Conservation (phyloP, 1,140 invertebrate species). For the Notospermus geniculatus region DNA sequence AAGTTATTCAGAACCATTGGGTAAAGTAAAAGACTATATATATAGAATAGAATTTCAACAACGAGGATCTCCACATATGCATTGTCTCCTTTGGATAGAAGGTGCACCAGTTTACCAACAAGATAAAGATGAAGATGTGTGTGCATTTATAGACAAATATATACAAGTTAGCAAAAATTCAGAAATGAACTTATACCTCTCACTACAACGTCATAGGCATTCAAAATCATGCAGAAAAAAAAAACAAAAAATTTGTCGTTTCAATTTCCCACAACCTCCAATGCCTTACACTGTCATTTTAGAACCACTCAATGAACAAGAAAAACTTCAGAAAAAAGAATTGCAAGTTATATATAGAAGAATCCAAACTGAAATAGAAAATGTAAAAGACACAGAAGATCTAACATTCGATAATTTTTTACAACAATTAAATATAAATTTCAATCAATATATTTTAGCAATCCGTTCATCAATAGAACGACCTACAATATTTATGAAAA, state of each 20-base stretch:
- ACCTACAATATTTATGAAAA: slow-evolving; percentile 22
- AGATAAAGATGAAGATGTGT: slow-evolving; percentile 11
- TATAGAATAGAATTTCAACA: slow-evolving; percentile 56
- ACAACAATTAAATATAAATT: slow-evolving; percentile 12
- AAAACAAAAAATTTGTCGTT: slow-evolving; percentile 25
- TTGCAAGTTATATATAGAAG: slow-evolving; percentile 2
- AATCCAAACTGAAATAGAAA: background rate
- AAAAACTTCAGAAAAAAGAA: background rate
- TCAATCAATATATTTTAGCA: slow-evolving; percentile 24
- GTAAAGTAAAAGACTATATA: slow-evolving; percentile 30
- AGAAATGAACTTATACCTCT: background rate
- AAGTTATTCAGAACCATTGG: slow-evolving; percentile 19
- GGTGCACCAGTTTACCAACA: slow-evolving; percentile 36
- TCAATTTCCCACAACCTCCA: slow-evolving; percentile 26
- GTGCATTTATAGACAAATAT: slow-evolving; percentile 26
- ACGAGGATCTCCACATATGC: slow-evolving; percentile 54
- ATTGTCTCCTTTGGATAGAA: slow-evolving; percentile 54
- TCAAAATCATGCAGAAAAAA: slow-evolving; percentile 25
- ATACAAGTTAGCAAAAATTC: slow-evolving; percentile 15
- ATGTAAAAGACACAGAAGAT: background rate
- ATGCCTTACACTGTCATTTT: slow-evolving; percentile 24
- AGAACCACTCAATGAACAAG: slow-evolving; percentile 11
- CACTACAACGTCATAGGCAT: slow-evolving; percentile 27
- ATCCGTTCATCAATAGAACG: slow-evolving; percentile 24
- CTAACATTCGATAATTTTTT: slow-evolving; percentile 15